These are phyloP conservation scores for Panurus biarmicus DNA, from an alignment of 2,113 vertebrate species.

Conservation along the genomic window DNA sequence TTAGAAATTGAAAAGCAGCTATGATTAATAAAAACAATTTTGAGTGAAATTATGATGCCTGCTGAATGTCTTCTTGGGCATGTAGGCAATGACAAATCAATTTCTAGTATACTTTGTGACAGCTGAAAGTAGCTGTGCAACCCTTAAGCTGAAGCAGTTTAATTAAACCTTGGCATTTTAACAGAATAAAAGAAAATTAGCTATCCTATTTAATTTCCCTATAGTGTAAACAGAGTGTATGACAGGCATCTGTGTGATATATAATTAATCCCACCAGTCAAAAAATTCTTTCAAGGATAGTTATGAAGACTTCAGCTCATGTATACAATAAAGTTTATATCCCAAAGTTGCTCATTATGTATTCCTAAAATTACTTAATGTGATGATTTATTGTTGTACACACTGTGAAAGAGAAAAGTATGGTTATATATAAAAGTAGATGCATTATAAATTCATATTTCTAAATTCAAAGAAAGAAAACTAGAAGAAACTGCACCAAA, in stretches of 20 bases:
- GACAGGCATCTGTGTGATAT: constrained; percentile 41
- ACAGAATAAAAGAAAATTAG: constrained; percentile 58
- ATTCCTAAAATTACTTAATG: constrained; percentile 1
- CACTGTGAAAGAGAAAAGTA: neutral
- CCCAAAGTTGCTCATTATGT: neutral
- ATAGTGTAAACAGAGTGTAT: constrained; percentile 36
- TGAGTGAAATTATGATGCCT: constrained; percentile 7
- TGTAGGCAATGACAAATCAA: constrained; percentile 35
- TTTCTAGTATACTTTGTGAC: constrained; percentile 29
- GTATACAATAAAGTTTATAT: neutral
- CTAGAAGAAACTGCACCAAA: neutral
- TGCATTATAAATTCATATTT: neutral
- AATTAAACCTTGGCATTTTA: constrained; percentile 63
- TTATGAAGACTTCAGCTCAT: neutral
- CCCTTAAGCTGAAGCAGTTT: constrained; percentile 49
- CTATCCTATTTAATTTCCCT: constrained; percentile 44
- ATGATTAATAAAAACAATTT: constrained; percentile 42
- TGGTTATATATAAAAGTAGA: neutral
- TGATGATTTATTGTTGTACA: neutral
- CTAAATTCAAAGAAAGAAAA: neutral
- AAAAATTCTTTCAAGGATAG: constrained; percentile 20
- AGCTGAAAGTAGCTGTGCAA: constrained; percentile 37
- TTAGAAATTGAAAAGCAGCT: neutral
- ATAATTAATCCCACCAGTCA: constrained; percentile 42
- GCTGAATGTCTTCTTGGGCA: constrained; percentile 27